Percentiles rank a stretch among this genome's conserved stretches.
Conservation (phyloP, 1,140 invertebrate genomes). For the Penaeus indicus region DNA sequence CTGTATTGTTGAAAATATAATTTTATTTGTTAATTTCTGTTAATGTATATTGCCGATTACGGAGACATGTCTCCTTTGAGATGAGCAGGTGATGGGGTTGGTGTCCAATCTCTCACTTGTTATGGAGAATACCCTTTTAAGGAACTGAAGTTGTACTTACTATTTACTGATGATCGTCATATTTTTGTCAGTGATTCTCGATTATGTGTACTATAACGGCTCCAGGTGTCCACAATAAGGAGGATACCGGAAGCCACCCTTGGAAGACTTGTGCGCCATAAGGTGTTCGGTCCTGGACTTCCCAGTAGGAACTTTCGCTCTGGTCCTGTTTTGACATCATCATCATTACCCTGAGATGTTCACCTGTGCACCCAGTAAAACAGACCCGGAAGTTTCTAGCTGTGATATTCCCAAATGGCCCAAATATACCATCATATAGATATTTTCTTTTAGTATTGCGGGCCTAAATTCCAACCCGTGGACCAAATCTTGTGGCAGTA, state of each 20-base stretch:
- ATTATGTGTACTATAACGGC: constrained; percentile 41
- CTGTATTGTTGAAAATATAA: constrained; percentile 16
- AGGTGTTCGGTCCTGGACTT: constrained; percentile 50
- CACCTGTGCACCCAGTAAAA: constrained; percentile 54
- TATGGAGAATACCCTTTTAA: constrained; percentile 53
- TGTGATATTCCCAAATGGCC: constrained; percentile 48
- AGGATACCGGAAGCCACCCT: constrained; percentile 26
- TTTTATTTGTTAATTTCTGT: constrained; percentile 20
- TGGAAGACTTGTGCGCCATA: constrained; percentile 47
- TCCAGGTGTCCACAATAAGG: constrained; percentile 10
- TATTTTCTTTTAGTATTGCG: constrained; percentile 38
- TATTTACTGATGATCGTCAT: constrained; percentile 53
- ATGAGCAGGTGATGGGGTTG: constrained; percentile 50
- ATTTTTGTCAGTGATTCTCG: constrained; percentile 51
- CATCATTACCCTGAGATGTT: constrained; percentile 54
- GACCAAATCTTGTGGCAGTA: constrained; percentile 61
- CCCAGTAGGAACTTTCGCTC: constrained; percentile 41
- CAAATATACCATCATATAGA: constrained; percentile 16
- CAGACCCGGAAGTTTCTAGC: constrained; percentile 54
- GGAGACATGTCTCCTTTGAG: constrained; percentile 32
- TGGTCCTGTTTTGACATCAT: constrained; percentile 30
- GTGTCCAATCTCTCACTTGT: constrained; percentile 49
- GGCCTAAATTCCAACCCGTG: constrained; percentile 55
- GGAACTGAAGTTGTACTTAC: constrained; percentile 62
- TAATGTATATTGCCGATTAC: constrained; percentile 50